Conservation (phyloP, 2,888 invertebrate genomes). For the Galerucella nymphaeae region DNA sequence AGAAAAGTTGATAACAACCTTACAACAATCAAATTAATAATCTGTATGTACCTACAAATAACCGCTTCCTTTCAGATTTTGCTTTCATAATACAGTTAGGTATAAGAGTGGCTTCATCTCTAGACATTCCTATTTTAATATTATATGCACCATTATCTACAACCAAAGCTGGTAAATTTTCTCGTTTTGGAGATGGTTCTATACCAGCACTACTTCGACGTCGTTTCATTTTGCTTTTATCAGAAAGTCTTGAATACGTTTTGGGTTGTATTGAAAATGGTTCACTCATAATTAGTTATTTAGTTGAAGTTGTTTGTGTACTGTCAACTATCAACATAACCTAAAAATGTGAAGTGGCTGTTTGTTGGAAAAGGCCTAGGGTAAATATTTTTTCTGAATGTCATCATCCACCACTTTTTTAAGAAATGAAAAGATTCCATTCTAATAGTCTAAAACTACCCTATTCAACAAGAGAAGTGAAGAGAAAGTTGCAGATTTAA, state of each 20-base stretch:
- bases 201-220: slow-evolving; percentile 37
- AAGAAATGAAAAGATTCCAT: too few relatives aligned
- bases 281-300: slow-evolving; percentile 19
- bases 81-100: slow-evolving; percentile 99
- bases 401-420: too few relatives aligned
- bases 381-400: too few relatives aligned
- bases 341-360: too few relatives aligned
- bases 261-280: slow-evolving; percentile 17
- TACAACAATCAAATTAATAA: not conserved
- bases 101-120: slow-evolving; percentile 75
- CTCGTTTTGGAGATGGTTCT: slow-evolving; percentile 35
- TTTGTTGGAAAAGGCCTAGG: too few relatives aligned
- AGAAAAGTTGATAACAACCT: not conserved
- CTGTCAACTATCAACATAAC: too few relatives aligned
- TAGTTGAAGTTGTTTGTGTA: not conserved
- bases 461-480: too few relatives aligned
- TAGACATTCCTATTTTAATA: slow-evolving; percentile 86
- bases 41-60: slow-evolving; percentile 73
- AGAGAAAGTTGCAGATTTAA: too few relatives aligned
- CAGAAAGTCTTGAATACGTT: slow-evolving; percentile 32
- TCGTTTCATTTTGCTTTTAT: slow-evolving; percentile 35
- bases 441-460: too few relatives aligned
- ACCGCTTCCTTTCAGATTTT: slow-evolving; percentile 92
- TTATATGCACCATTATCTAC: slow-evolving; percentile 89
- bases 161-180: slow-evolving; percentile 48